Evolutionary conservation across 2,113 vertebrate genomes (phyloP).

Genomic region (Pagrus major): DNA sequence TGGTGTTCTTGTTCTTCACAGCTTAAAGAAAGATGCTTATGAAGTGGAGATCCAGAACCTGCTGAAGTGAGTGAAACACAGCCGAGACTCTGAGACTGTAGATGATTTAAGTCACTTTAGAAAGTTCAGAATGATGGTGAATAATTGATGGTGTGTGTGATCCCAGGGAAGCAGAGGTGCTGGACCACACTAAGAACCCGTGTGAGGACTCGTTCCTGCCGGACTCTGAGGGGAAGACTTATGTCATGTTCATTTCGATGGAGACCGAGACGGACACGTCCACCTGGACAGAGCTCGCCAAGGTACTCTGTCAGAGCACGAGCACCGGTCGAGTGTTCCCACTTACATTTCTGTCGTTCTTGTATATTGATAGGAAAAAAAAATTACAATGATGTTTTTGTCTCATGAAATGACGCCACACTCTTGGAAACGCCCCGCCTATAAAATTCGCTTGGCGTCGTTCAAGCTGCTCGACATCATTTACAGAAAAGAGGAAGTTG

Average conservation of each 20-base stretch:
- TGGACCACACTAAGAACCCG: slow-evolving; percentile 95
- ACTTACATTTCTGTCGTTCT: no score
- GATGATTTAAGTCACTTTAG: not conserved
- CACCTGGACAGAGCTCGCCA: slow-evolving; percentile 97
- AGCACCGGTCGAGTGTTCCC: not conserved
- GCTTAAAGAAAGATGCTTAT: slow-evolving; percentile 94
- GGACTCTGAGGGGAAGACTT: slow-evolving; percentile 91
- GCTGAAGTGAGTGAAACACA: slow-evolving; percentile 84
- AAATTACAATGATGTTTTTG: not conserved
- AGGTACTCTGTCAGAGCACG: slow-evolving; percentile 81
- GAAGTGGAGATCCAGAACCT: slow-evolving; percentile 93
- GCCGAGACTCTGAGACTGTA: not conserved
- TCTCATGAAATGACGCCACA: not conserved
- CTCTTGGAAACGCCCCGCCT: no score
- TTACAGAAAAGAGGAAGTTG: no score
- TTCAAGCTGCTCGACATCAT: no score
- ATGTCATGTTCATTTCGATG: slow-evolving; percentile 96
- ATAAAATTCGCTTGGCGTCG: no score
- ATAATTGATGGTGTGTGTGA: not conserved
- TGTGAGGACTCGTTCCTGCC: slow-evolving; percentile 96
- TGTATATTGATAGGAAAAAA: no score
- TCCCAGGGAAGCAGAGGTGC: slow-evolving; percentile 89
- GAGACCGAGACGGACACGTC: slow-evolving; percentile 93
- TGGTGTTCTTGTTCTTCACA: slow-evolving; percentile 69
- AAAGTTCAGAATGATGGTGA: not conserved